phyloP scores from a whole-genome alignment of 2,888 invertebrate genomes.

The Clostera curtula region DNA sequence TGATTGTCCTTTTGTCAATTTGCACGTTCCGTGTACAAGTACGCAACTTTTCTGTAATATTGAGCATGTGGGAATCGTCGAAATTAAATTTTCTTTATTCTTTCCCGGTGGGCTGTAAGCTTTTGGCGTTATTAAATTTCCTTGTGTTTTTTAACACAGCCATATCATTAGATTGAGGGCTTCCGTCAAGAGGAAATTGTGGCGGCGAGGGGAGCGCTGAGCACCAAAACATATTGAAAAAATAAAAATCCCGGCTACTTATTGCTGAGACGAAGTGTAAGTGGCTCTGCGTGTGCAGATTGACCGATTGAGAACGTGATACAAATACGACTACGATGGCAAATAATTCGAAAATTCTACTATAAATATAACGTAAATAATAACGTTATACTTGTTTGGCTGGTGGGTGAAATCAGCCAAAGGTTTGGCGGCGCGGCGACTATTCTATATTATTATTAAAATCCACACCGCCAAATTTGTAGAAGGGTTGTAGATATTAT shows the following conservation, averaged over 20 bases:
- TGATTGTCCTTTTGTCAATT: conserved; percentile 38
- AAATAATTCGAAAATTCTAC: too few species aligned
- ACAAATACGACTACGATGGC: too few species aligned
- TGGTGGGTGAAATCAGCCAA: too few species aligned
- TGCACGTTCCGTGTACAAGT: conserved; percentile 39
- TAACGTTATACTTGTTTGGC: too few species aligned
- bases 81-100: conserved; percentile 75
- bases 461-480: too few species aligned
- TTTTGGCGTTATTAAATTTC: conserved; percentile 73
- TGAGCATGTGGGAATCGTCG: conserved; percentile 72
- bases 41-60: conserved; percentile 62
- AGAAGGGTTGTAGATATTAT: too few species aligned
- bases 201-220: conserved; percentile 65
- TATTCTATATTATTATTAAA: too few species aligned
- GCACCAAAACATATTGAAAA: conserved; percentile 74
- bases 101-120: conserved; percentile 51
- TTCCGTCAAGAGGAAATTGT: conserved; percentile 75
- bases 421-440: too few species aligned
- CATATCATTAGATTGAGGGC: conserved; percentile 76
- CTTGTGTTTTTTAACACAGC: conserved; percentile 76
- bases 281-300: conserved; percentile 36
- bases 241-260: conserved; percentile 72
- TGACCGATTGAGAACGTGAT: background rate
- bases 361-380: too few species aligned
- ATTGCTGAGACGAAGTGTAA: conserved; percentile 26